Evolutionary conservation across 2,888 invertebrate genomes (phyloP).

Genomic region (Latheticus oryzae): DNA sequence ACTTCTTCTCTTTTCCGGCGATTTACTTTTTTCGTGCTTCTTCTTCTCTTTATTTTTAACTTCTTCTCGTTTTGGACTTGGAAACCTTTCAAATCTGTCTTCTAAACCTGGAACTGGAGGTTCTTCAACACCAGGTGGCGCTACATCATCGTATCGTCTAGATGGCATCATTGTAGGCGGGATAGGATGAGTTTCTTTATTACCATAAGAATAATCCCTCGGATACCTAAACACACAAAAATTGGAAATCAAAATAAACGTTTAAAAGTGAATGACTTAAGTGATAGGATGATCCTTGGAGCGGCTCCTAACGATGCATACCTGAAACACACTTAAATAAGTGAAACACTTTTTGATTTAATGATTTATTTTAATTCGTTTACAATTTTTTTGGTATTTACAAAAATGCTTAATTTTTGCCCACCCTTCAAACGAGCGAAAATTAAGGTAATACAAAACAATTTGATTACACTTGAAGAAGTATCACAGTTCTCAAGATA

Average conservation of each 20-base stretch:
- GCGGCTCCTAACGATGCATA: neutral
- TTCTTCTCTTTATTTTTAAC: conserved; percentile 33
- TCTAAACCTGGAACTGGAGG: conserved; percentile 74
- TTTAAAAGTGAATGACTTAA: no score
- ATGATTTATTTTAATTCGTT: conserved; percentile 40
- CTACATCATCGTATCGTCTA: conserved; percentile 68
- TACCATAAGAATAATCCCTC: conserved; percentile 49
- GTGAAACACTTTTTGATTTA: conserved; percentile 36
- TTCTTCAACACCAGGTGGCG: conserved; percentile 73
- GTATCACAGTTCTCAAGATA: conserved; percentile 1
- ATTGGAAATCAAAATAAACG: conserved; percentile 33
- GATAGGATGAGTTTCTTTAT: conserved; percentile 48
- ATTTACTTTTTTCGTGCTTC: conserved; percentile 48
- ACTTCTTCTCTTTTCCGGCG: conserved; percentile 54
- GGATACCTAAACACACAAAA: conserved; percentile 59
- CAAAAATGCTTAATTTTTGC: conserved; percentile 33
- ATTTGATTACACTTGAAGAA: conserved; percentile 10
- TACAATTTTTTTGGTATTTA: conserved; percentile 42
- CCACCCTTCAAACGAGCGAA: conserved; percentile 1
- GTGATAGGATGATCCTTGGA: neutral
- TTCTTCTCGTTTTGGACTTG: conserved; percentile 18
- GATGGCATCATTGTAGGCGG: conserved; percentile 52
- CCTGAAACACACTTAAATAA: conserved; percentile 43
- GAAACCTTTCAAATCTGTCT: conserved; percentile 46
- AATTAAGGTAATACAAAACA: conserved; percentile 19